Evolutionary conservation across 2,888 invertebrate species (phyloP), one percentile per base, ranked within the genome.

Genomic region (Trichopria drosophilae): DNA sequence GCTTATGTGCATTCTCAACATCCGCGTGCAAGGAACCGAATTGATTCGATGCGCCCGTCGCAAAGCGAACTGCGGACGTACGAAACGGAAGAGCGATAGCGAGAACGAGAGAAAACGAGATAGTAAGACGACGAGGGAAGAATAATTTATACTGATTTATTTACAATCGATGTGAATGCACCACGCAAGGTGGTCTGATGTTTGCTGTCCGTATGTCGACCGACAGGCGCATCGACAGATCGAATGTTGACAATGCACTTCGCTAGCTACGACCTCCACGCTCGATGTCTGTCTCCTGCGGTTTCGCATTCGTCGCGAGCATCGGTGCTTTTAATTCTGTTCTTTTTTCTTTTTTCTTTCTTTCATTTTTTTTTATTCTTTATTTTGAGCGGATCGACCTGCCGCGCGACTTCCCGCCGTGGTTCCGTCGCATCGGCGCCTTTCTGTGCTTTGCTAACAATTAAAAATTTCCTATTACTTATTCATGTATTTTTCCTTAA

Each of bases 391-490:
- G 55, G 57, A 60, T 60, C 59, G 53, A 55, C 49, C 58, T 58
- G 57, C 56, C 57, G 57, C 60, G 56, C 59, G 59, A 63, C 56
- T 61, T 57, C 53, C 54, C 53, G 47, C 53, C n/a, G n/a, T n/a
- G 45, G 58, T 55, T 59, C 59, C 59, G 55, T 60, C 56, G 58
- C 58, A 58, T 60, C 58, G 60, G 55, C 61, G 56, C 60, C 61
- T 58, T 60, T 57, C 53, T 64, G 66, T 67, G 66, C 66, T 68
- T 65, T 56, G 61, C 71, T 68, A 71, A 73, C 72, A 70, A 71
- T 73, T 68, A 69, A 72, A 73, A 74, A 68, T 73, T 69, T 67
- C 68, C 72, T 73, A 72, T 72, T 68, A 66, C 65, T 71, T 68
- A 68, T 68, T 69, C 65, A 65, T 69, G 67, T 67, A 65, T 62